Evolutionary conservation across 1,140 invertebrate species (phyloP).

Genomic region (Leptopilina clavipes): DNA sequence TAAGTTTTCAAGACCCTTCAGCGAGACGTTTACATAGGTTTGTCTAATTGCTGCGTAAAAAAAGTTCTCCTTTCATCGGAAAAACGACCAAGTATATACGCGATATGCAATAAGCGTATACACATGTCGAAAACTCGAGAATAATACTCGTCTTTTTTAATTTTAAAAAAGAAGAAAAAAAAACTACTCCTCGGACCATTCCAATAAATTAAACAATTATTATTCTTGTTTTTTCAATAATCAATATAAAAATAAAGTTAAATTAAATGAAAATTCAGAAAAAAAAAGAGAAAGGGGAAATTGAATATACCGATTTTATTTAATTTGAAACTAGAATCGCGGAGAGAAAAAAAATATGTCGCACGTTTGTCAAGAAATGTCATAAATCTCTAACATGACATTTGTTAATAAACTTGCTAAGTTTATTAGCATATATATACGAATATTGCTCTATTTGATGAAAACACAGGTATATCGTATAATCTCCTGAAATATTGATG

Average conservation of each 20-base stretch:
- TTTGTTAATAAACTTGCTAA: constrained; percentile 10
- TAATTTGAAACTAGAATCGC: not conserved
- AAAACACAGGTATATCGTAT: constrained; percentile 1
- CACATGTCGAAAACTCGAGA: constrained; percentile 24
- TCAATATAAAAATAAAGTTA: too few species aligned
- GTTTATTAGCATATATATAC: not conserved
- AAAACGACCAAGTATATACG: too few species aligned
- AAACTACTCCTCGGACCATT: not conserved
- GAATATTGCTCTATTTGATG: constrained; percentile 6
- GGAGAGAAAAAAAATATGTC: not conserved
- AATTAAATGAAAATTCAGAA: too few species aligned
- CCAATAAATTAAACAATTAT: not conserved
- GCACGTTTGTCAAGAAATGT: not conserved
- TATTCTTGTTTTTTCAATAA: too few species aligned
- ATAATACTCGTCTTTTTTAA: constrained; percentile 11
- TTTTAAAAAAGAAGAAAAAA: too few species aligned
- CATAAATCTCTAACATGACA: not conserved
- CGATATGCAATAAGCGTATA: constrained; percentile 27
- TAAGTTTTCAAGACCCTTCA: constrained; percentile 67
- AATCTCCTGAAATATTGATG: constrained; percentile 20
- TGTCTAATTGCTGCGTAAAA: constrained; percentile 67
- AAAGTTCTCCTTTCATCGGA: constrained; percentile 49
- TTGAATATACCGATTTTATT: not conserved
- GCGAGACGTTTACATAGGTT: constrained; percentile 56
- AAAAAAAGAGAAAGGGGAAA: too few species aligned